These are phyloP conservation scores for Bradysia coprophila DNA, from an alignment of 1,140 invertebrate genomes.

Conservation along the genomic window DNA sequence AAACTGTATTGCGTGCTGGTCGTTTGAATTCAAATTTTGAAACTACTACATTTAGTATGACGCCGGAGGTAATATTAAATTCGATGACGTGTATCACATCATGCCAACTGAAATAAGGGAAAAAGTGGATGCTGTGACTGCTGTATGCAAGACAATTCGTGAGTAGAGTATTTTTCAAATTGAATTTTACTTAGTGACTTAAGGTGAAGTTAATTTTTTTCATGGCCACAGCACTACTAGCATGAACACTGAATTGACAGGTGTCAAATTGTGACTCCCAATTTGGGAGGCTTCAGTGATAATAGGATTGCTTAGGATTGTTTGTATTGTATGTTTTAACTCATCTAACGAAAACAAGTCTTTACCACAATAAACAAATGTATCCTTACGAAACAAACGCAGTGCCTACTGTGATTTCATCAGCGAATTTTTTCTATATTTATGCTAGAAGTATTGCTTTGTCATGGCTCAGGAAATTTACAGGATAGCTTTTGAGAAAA, in stretches of 20 bases:
- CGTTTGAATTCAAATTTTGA: too few species aligned
- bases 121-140: background rate
- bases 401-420: too few species aligned
- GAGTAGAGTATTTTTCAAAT: background rate
- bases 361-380: too few species aligned
- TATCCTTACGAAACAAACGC: background rate
- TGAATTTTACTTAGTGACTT: background rate
- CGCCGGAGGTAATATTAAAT: background rate
- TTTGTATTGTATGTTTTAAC: too few species aligned
- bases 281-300: background rate
- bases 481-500: too few species aligned
- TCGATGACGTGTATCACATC: background rate
- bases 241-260: too few species aligned
- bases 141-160: background rate
- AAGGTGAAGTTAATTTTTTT: background rate
- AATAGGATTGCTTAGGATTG: background rate
- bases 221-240: background rate
- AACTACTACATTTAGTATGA: too few species aligned
- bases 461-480: too few species aligned
- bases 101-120: background rate
- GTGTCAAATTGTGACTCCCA: background rate
- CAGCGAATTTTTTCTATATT: background rate
- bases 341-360: too few species aligned
- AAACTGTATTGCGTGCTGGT: too few species aligned
- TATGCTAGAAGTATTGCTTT: too few species aligned